These are phyloP conservation scores for Coelopa frigida DNA, from an alignment of 1,140 invertebrate species.

Conservation along the genomic window DNA sequence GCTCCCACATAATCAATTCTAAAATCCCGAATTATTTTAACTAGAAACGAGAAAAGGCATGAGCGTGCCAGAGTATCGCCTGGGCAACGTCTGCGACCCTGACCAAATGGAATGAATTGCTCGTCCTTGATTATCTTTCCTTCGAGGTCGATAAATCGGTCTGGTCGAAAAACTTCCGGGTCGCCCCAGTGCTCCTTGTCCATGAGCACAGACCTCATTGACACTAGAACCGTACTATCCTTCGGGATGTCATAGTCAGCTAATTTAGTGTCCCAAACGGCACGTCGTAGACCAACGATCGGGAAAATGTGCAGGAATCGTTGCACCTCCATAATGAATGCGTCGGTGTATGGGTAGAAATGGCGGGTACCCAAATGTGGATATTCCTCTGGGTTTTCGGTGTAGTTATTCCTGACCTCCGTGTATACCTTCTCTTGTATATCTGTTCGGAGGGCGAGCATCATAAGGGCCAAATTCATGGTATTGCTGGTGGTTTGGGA, in stretches of 20 bases:
- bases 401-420: conserved; percentile 50
- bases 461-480: conserved; percentile 62
- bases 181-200: conserved; percentile 58
- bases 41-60: conserved; percentile 67
- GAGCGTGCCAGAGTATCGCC: conserved; percentile 67
- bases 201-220: conserved; percentile 56
- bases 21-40: conserved; percentile 58
- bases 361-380: conserved; percentile 34
- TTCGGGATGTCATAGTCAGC: conserved; percentile 61
- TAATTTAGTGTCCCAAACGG: conserved; percentile 52
- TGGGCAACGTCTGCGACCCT: conserved; percentile 65
- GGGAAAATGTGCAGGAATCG: conserved; percentile 57
- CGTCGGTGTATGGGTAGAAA: conserved; percentile 58
- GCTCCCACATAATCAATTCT: conserved; percentile 29
- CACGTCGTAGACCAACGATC: conserved; percentile 60
- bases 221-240: conserved; percentile 57
- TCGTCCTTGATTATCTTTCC: conserved; percentile 35
- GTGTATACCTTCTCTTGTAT: conserved; percentile 59
- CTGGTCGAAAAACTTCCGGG: conserved; percentile 62
- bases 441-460: conserved; percentile 57
- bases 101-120: conserved; percentile 59
- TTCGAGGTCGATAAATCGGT: conserved; percentile 54
- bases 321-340: conserved; percentile 59
- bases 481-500: conserved; percentile 64
- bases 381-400: conserved; percentile 19